Percentiles rank a stretch among this genome's conserved stretches.
Conservation (phyloP, 2,797 vertebrate species). For the Carcharodon carcharias region DNA sequence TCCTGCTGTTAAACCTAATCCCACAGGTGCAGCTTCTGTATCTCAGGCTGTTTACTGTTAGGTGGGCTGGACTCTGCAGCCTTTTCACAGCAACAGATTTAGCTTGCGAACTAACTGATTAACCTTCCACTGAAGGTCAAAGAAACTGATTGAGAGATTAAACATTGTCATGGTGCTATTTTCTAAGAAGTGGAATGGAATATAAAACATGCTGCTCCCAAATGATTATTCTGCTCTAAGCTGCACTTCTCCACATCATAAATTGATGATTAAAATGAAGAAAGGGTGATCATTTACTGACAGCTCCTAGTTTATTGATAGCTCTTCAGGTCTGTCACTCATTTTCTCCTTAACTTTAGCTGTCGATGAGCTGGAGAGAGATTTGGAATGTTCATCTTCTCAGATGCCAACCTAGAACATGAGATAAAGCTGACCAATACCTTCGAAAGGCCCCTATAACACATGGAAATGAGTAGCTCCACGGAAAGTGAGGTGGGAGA, state of each 20-base stretch:
- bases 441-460: background rate
- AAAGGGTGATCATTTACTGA: background rate
- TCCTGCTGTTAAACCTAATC: conserved; percentile 70
- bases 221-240: conserved; percentile 51
- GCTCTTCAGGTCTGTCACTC: background rate
- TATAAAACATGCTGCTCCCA: conserved; percentile 44
- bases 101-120: conserved; percentile 55
- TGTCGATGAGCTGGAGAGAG: background rate
- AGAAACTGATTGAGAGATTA: conserved; percentile 46
- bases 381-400: background rate
- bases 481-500: background rate
- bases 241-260: conserved; percentile 57
- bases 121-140: conserved; percentile 55
- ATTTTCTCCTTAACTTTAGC: background rate
- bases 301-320: background rate
- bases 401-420: background rate
- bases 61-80: conserved; percentile 48
- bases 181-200: conserved; percentile 43
- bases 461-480: background rate
- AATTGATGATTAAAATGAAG: conserved; percentile 39
- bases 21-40: conserved; percentile 62
- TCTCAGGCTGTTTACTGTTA: conserved; percentile 50
- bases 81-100: conserved; percentile 52
- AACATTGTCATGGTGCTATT: conserved; percentile 42
- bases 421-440: background rate